phyloP scores from a whole-genome alignment of 2,888 invertebrate species.

The Athripsodes cinereus region DNA sequence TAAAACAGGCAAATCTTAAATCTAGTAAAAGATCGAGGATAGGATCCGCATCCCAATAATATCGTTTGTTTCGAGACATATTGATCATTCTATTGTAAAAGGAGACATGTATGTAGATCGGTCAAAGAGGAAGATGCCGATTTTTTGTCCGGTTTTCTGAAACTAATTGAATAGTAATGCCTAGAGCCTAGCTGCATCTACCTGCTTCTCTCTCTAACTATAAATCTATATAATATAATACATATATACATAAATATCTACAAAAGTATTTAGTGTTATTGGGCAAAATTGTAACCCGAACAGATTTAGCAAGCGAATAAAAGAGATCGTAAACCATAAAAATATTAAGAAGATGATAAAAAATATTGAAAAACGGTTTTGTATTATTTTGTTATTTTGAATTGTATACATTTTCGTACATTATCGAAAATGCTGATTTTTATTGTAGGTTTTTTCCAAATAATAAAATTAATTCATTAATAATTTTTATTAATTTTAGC shows the following conservation, averaged over 20 bases:
- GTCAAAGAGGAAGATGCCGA: slow-evolving; percentile 25
- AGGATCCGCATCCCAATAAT: slow-evolving; percentile 16
- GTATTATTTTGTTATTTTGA: too few relatives aligned
- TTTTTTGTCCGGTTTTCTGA: slow-evolving; percentile 18
- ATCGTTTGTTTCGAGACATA: slow-evolving; percentile 23
- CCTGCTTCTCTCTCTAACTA: slow-evolving; percentile 16
- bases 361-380: too few relatives aligned
- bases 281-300: slow-evolving; percentile 23
- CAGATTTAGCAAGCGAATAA: slow-evolving; percentile 11
- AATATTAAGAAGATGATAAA: too few relatives aligned
- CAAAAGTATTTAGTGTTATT: slow-evolving; percentile 21
- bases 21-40: slow-evolving; percentile 12
- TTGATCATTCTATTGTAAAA: slow-evolving; percentile 26
- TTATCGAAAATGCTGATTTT: too few relatives aligned
- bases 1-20: slow-evolving; percentile 5
- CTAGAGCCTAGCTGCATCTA: slow-evolving; percentile 9
- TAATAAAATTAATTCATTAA: too few relatives aligned
- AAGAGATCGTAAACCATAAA: slow-evolving; percentile 7
- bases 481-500: too few relatives aligned
- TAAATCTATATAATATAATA: too few relatives aligned
- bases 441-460: too few relatives aligned
- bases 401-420: too few relatives aligned
- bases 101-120: slow-evolving; percentile 26
- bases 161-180: slow-evolving; percentile 17
- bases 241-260: slow-evolving; percentile 8